Base-by-base conservation (phyloP, 2,797 vertebrate species). In the Perodicticus potto region DNA sequence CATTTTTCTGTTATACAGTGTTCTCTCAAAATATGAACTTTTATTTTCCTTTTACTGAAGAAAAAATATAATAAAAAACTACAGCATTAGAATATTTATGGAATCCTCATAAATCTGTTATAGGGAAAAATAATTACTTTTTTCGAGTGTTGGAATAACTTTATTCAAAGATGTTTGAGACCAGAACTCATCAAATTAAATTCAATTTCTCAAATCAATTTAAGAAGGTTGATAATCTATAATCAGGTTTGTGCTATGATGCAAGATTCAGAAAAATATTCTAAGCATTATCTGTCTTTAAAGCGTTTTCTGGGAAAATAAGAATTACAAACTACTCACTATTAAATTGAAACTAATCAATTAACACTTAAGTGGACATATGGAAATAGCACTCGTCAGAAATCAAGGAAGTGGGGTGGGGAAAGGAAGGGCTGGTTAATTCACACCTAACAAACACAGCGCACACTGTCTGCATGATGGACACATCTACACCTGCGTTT, bases 171-270 rank as follows among this genome's bases (percentile, higher is more conserved):
- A 92, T 45, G 67, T 80, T 72, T 81, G 59, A 89, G 25, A 81
- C 20, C 22, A 91, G 45, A 94, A 93, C 3, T 94, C 53, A 83
- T 72, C 70, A 16, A 78, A 86, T 94, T 94, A 89, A 96, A 83
- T 91, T 77, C 27, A 91, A 13, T 87, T 96, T 34, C 69, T 97
- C 32, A 94, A 86, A 94, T 93, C 70, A 77, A 43, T 77, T 94
- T 73, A 32, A 93, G 90, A 84, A 45, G 86, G 49, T 59, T 86
- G 67, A 91, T 87, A 69, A 95, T 80, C 55, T 93, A 20, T 81
- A 89, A 81, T 81, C 45, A 94, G 40, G 81, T 93, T 43, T 88
- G 4, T 49, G n/a, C 27, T 76, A 6, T 73, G 27, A 81, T 65
- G 63, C 6, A 32, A 89, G 32, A 32, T 92, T 77, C 53, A 92